Conservation (phyloP, 2,113 vertebrate species). For the Leucosticte australis region DNA sequence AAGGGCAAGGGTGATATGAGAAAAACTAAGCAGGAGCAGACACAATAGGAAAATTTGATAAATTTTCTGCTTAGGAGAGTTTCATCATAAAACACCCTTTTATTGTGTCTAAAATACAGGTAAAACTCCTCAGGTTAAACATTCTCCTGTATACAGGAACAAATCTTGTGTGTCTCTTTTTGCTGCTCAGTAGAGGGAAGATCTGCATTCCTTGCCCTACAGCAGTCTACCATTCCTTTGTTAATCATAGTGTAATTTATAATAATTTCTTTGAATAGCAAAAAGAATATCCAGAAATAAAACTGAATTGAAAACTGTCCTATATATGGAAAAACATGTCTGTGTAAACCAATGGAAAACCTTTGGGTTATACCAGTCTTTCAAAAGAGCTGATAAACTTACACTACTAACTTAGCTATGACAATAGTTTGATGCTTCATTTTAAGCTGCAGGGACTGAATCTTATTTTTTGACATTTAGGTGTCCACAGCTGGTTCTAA, state of each 20-base stretch:
- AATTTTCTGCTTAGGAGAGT: not conserved
- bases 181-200: not conserved
- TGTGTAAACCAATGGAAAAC: fast-evolving
- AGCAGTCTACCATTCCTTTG: not conserved
- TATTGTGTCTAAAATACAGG: not conserved
- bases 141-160: not conserved
- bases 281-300: not conserved
- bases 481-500: not conserved
- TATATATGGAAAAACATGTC: not conserved
- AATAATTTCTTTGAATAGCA: not conserved
- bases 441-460: fast-evolving
- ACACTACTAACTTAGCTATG: not conserved
- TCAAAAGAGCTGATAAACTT: not conserved
- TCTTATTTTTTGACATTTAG: not conserved
- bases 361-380: not conserved
- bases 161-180: not conserved
- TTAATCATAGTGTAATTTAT: not conserved
- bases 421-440: not conserved
- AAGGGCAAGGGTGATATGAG: not conserved
- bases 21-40: not conserved
- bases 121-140: not conserved
- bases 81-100: not conserved
- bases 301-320: not conserved
- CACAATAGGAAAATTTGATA: not conserved
- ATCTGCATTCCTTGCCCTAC: not conserved